Evolutionary conservation across 2,888 invertebrate genomes (phyloP), one percentile per base, ranked within the genome.

Genomic region (Myopa tessellatipennis): DNA sequence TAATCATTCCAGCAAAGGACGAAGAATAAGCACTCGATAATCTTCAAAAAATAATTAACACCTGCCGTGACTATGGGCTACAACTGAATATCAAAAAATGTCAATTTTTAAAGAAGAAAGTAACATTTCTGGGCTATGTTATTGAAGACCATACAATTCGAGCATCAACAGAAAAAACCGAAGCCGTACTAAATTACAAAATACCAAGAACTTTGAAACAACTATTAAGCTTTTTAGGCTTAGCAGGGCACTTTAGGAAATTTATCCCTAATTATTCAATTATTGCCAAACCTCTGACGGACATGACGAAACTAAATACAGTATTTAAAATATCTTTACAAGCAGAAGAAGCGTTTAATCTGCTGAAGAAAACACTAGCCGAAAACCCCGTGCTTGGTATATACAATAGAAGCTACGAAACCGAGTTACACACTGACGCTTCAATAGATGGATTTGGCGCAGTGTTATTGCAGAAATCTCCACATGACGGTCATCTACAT

Each of bases 141-240:
- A 80, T 82, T 12, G 78, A 26, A 26, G 78, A 52, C 52, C 52
- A 52, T 52, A 26, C 26, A 8, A 52, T 52, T 52, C 52, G 52
- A 52, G 83, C 83, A 36, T 82, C 83, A 16, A 74, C 73, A 12
- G 61, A 68, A 10, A 85, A 85, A 79, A 81, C 78, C n/a, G 52
- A 75, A 65, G 83, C 83, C 0, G 81, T 86, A 7, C 12, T 72
- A 18, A 79, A 82, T 1, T 86, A 83, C 75, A 84, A 82, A 7
- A 74, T 71, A 4, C 84, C 85, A 12, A 73, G 50, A 38, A 83
- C 81, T 68, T 63, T 82, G 2, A 83, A 84, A 38, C 81, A 85
- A 67, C 71, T 86, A 1, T 79, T 83, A 40, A 83, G 84, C 74
- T 86, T 85, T 75, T 63, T 86, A 7, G 85, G 85, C 0, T 70